Evolutionary conservation across 2,113 vertebrate species (phyloP), one percentile per base, ranked within the genome.

Genomic region (Pedetes capensis): DNA sequence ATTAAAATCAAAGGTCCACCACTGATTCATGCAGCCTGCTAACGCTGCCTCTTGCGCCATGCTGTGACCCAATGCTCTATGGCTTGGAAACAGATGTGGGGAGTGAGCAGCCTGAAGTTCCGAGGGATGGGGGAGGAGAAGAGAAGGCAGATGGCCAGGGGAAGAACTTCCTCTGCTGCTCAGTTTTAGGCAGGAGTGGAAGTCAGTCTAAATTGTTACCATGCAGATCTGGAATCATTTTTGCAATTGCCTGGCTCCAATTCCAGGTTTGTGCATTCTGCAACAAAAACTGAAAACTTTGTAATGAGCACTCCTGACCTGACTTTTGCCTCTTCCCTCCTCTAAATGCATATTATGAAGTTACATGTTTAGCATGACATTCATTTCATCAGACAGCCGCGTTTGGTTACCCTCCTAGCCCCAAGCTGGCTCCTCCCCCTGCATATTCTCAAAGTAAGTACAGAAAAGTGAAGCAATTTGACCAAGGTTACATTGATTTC

Each of bases 251-350:
- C 81, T 92, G 95, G 92, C 89, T 97, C 81, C 64, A 49, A 66
- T 97, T 97, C 84, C 93, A 22, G 3, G 51, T 93, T 87, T 34
- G 25, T 95, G 74, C 72, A 75, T 84, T 91, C 71, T 88, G 80
- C 91, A 95, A 97, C 47, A 75, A 96, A 96, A 98, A 95, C 72
- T 53, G 63, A 96, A 96, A 96, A 94, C 87, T 39, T 91, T 81
- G 78, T 94, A 94, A 96, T 66, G 85, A 94, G 96, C 61, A 87
- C 72, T 87, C 61, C 92, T 91, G 93, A 88, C 83, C 92, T 97
- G 95, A 96, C 93, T 97, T 97, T 96, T 93, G 86, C 95, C 95
- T 96, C 91, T 95, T 93, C 75, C 97, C 96, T 97, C 95, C 93
- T 97, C 92, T 81, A 63, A 97, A 94, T 34, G 2, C 55, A 64